phyloP scores from a whole-genome alignment of 2,888 invertebrate species.

The Anticlea derivata region DNA sequence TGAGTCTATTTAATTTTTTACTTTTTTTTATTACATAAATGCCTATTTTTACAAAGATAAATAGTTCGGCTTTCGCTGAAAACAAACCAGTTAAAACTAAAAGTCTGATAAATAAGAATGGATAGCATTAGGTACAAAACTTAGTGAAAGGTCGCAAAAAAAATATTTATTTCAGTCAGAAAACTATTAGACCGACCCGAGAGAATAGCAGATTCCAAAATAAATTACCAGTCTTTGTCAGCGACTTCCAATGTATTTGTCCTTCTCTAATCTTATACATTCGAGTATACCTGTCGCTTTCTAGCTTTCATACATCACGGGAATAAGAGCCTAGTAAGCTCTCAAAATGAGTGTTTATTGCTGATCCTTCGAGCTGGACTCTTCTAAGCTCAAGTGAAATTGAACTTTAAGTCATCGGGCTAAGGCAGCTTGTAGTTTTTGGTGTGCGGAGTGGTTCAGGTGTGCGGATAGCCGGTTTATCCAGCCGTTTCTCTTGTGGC shows the following conservation, averaged over 20 bases:
- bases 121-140: slow-evolving; percentile 30
- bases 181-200: slow-evolving; percentile 51
- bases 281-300: slow-evolving; percentile 61
- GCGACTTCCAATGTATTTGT: slow-evolving; percentile 44
- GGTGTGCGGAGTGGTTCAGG: slow-evolving; percentile 55
- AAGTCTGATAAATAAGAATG: slow-evolving; percentile 27
- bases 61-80: slow-evolving; percentile 10
- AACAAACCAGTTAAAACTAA: slow-evolving; percentile 24
- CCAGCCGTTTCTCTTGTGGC: slow-evolving; percentile 64
- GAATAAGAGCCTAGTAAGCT: slow-evolving; percentile 66
- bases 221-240: slow-evolving; percentile 50
- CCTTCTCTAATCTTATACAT: slow-evolving; percentile 55
- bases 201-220: slow-evolving; percentile 44
- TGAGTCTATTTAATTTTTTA: no score
- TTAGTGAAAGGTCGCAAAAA: slow-evolving; percentile 35
- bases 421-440: slow-evolving; percentile 46
- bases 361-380: slow-evolving; percentile 67
- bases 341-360: slow-evolving; percentile 79
- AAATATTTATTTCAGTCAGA: slow-evolving; percentile 47
- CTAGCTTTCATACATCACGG: slow-evolving; percentile 68
- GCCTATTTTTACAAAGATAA: slow-evolving; percentile 16
- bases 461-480: slow-evolving; percentile 62
- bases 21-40: no score
- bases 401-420: slow-evolving; percentile 49
- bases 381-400: slow-evolving; percentile 46